phyloP scores from a whole-genome alignment of 2,888 invertebrate species.

The Limnephilus auricula region DNA sequence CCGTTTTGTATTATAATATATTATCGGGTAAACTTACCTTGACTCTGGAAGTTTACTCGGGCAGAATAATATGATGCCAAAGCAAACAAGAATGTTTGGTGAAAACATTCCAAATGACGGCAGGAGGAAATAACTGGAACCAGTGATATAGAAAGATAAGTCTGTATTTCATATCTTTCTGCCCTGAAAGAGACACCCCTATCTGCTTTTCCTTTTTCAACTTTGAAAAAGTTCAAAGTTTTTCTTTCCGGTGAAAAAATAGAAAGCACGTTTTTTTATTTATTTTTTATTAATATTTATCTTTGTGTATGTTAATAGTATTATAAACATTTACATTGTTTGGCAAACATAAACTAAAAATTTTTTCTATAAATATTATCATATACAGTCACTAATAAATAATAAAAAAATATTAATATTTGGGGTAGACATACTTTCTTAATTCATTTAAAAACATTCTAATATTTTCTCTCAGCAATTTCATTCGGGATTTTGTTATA shows the following conservation, averaged over 20 bases:
- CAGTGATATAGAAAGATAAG: background rate
- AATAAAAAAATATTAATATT: too few species aligned
- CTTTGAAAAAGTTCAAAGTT: background rate
- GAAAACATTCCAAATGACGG: slow-evolving; percentile 27
- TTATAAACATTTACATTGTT: too few species aligned
- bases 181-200: background rate
- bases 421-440: too few species aligned
- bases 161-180: background rate
- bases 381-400: too few species aligned
- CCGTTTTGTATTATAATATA: slow-evolving; percentile 1
- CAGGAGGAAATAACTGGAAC: background rate
- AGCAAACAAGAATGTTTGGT: slow-evolving; percentile 23
- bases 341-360: too few species aligned
- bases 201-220: background rate
- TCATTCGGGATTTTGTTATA: too few species aligned
- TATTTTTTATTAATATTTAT: too few species aligned
- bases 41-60: background rate
- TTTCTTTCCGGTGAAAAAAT: background rate
- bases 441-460: too few species aligned
- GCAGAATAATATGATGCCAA: background rate
- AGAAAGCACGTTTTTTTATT: too few species aligned
- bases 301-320: too few species aligned
- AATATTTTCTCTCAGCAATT: too few species aligned
- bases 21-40: slow-evolving; percentile 4
- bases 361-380: too few species aligned